Evolutionary conservation across 1,140 invertebrate species (phyloP).

Genomic region (Lamellibrachia luymesi): DNA sequence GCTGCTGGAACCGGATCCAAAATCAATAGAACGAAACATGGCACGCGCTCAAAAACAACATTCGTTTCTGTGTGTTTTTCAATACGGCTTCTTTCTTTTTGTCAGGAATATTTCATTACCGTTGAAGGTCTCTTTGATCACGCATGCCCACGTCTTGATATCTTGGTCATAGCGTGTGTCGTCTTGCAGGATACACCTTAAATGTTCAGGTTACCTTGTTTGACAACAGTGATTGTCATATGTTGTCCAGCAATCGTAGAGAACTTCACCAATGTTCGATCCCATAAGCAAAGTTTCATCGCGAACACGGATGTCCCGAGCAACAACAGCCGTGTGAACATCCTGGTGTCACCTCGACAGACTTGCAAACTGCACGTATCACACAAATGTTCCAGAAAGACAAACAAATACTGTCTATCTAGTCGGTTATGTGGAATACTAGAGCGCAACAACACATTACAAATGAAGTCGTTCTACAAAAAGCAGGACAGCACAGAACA

Average conservation of each 20-base stretch:
- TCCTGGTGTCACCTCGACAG: too few species aligned
- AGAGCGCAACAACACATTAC: too few species aligned
- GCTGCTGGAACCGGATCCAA: background rate
- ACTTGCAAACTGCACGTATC: too few species aligned
- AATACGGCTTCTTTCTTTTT: background rate
- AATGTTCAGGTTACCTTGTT: too few species aligned
- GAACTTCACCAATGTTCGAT: background rate
- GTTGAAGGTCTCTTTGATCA: background rate
- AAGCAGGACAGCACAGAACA: too few species aligned
- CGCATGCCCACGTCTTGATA: background rate
- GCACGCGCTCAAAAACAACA: background rate
- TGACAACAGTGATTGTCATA: too few species aligned
- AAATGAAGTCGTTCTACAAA: too few species aligned
- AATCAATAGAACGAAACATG: background rate
- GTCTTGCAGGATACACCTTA: too few species aligned
- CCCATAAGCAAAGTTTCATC: background rate
- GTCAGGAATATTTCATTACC: background rate
- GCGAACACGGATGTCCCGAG: background rate
- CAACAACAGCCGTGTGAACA: too few species aligned
- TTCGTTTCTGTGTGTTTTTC: background rate
- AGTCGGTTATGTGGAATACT: too few species aligned
- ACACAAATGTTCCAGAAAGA: too few species aligned
- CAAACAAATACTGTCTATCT: too few species aligned
- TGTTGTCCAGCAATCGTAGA: background rate
- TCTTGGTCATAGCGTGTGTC: background rate